Conservation (phyloP, 2,888 invertebrate genomes). For the Rotaria macrura region DNA sequence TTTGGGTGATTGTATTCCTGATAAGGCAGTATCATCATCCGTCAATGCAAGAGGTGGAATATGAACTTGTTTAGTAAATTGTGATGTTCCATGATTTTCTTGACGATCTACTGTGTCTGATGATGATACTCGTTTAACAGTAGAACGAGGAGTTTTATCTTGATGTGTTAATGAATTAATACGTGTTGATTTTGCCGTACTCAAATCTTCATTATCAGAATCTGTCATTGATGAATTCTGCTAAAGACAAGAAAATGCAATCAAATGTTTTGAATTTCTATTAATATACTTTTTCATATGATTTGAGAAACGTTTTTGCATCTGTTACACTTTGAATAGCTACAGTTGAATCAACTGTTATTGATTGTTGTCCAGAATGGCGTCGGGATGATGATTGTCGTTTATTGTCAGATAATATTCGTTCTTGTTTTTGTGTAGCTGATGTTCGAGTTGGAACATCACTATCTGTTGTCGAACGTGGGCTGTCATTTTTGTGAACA, state of each 20-base stretch:
- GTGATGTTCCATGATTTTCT: background rate
- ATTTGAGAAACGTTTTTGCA: background rate
- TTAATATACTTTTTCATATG: background rate
- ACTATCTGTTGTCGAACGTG: background rate
- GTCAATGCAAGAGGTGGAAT: background rate
- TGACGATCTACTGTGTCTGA: fast-evolving
- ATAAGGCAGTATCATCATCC: background rate
- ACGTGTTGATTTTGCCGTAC: background rate
- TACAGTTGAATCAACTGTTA: too few relatives aligned
- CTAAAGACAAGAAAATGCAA: background rate
- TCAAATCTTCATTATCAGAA: background rate
- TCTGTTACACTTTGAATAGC: too few relatives aligned
- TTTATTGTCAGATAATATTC: too few relatives aligned
- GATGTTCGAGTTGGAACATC: background rate
- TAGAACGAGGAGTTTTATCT: too few relatives aligned
- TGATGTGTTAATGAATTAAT: too few relatives aligned
- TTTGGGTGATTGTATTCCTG: background rate
- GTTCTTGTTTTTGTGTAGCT: background rate
- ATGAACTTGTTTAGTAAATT: background rate
- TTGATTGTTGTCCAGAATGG: background rate
- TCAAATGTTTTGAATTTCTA: background rate
- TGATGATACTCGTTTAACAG: background rate
- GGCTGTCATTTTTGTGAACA: background rate
- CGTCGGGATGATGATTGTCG: too few relatives aligned
- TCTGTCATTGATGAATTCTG: background rate